These are phyloP conservation scores for Onthophagus sagittarius DNA, from an alignment of 2,888 invertebrate species.

Conservation along the genomic window DNA sequence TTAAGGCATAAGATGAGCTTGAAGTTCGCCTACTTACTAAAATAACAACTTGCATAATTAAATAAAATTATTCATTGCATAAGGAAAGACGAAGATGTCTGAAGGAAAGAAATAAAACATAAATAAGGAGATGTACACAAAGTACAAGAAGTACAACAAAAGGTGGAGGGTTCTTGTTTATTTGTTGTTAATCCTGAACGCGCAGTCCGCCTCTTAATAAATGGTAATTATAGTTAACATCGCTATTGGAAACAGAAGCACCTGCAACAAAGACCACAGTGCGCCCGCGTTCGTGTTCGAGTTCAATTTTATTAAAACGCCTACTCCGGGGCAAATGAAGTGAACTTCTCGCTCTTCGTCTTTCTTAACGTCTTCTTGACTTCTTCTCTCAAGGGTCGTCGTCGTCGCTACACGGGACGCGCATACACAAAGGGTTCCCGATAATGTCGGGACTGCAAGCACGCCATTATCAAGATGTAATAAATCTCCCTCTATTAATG, in stretches of 20 bases:
- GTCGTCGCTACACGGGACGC: not conserved
- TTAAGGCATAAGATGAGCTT: too few species aligned
- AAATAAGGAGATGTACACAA: not conserved
- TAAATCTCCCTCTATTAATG: conserved; percentile 10
- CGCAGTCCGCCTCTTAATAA: conserved; percentile 40
- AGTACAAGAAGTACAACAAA: not conserved
- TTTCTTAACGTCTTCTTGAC: not conserved
- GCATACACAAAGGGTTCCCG: not conserved
- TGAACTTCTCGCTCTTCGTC: not conserved
- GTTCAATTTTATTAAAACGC: conserved; percentile 36
- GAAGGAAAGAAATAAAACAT: not conserved
- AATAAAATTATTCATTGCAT: too few species aligned
- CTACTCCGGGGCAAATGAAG: conserved; percentile 20
- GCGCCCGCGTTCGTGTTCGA: conserved; percentile 30
- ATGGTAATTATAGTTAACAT: conserved; percentile 43
- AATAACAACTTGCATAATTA: too few species aligned
- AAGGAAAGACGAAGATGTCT: not conserved
- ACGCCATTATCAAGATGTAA: conserved; percentile 11
- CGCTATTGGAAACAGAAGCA: conserved; percentile 41
- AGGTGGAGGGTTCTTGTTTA: not conserved
- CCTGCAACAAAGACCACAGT: conserved; percentile 38
- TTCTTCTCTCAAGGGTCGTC: not conserved
- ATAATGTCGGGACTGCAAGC: not conserved
- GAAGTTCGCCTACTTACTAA: too few species aligned
- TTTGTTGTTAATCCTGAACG: conserved; percentile 9